Conservation (phyloP, 2,888 invertebrate species). For the Molorchus minor region DNA sequence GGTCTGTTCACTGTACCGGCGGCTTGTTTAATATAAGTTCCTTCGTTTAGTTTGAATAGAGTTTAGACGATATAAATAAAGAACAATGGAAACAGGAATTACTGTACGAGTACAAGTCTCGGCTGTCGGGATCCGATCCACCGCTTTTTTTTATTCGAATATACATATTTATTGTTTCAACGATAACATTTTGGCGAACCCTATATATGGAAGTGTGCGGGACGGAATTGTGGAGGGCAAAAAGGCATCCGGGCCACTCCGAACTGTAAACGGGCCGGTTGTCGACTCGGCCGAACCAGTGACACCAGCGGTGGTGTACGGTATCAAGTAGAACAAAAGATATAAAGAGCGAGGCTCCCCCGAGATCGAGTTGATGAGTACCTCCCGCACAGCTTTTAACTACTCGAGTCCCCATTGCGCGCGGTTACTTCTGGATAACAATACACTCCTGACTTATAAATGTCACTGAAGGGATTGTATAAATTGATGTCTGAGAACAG, state of each 20-base stretch:
- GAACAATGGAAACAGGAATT: too few relatives aligned
- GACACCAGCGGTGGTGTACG: constrained; percentile 22
- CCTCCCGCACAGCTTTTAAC: constrained; percentile 61
- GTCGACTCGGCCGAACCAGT: constrained; percentile 6
- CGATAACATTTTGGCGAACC: too few relatives aligned
- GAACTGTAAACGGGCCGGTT: constrained; percentile 11
- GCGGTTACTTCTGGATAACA: constrained; percentile 61
- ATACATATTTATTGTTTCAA: too few relatives aligned
- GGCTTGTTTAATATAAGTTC: too few relatives aligned
- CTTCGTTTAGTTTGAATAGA: too few relatives aligned
- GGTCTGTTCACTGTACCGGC: too few relatives aligned
- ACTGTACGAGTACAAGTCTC: too few relatives aligned
- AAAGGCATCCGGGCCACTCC: neutral
- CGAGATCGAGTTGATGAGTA: constrained; percentile 60
- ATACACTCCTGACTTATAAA: constrained; percentile 63
- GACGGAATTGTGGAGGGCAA: too few relatives aligned
- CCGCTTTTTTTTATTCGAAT: too few relatives aligned
- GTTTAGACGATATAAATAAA: too few relatives aligned
- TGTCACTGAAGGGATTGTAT: constrained; percentile 61
- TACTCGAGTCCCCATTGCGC: constrained; percentile 59
- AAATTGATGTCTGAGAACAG: constrained; percentile 62
- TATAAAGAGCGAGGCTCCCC: constrained; percentile 49
- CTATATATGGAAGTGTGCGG: too few relatives aligned
- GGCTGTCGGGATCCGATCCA: too few relatives aligned
- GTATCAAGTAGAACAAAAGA: constrained; percentile 36